Conservation (phyloP, 2,888 invertebrate genomes). For the Stenichneumon culpator region DNA sequence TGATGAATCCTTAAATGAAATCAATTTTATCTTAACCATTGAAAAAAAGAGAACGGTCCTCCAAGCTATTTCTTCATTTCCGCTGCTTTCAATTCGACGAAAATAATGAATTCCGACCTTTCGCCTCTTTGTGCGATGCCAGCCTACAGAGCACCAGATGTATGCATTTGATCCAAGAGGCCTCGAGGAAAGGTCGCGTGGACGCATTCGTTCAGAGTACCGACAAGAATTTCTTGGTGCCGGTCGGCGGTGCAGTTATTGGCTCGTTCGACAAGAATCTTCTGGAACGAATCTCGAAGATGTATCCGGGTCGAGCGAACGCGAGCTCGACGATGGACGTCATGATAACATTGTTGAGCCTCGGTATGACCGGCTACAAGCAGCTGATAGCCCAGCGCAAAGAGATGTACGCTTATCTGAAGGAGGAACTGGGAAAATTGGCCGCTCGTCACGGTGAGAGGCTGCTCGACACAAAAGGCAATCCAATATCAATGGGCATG, state of each 20-base stretch:
- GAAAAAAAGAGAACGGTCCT: no score
- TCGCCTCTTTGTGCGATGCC: neutral
- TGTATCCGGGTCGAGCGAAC: conserved; percentile 91
- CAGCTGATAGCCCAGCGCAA: conserved; percentile 88
- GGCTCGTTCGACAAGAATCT: conserved; percentile 89
- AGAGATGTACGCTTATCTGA: conserved; percentile 88
- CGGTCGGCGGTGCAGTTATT: conserved; percentile 93
- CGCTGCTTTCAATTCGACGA: neutral
- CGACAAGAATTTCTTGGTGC: conserved; percentile 94
- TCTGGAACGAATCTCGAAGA: conserved; percentile 89
- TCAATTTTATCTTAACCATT: no score
- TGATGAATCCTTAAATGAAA: no score
- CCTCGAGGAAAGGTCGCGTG: conserved; percentile 88
- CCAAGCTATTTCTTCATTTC: no score
- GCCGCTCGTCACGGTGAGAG: conserved; percentile 87
- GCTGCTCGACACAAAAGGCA: conserved; percentile 88
- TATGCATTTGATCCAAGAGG: conserved; percentile 89
- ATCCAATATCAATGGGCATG: conserved; percentile 90
- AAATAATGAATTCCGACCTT: neutral
- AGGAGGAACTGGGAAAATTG: conserved; percentile 86
- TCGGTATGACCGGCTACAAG: conserved; percentile 89
- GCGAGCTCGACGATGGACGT: conserved; percentile 90
- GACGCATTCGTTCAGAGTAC: conserved; percentile 94
- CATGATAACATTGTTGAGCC: conserved; percentile 91
- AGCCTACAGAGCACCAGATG: conserved; percentile 89